Percentiles rank a stretch among this genome's conserved stretches.
Conservation (phyloP, 2,888 invertebrate genomes). For the Macrophya annulata region DNA sequence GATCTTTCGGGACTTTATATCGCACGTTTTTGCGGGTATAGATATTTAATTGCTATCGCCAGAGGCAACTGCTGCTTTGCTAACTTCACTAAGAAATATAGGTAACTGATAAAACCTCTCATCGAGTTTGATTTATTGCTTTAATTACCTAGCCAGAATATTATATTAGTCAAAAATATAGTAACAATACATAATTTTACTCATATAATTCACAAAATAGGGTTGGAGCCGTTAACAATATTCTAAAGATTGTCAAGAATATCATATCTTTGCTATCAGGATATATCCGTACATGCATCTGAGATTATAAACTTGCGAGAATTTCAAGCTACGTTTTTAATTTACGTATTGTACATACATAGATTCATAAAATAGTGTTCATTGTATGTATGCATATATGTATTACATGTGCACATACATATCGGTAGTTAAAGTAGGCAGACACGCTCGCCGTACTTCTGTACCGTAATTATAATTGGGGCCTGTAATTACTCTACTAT, state of each 20-base stretch:
- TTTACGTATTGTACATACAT: not conserved
- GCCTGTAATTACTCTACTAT: constrained; percentile 67
- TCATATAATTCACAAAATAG: not conserved
- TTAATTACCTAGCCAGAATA: not conserved
- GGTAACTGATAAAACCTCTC: not conserved
- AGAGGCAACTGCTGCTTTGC: not conserved
- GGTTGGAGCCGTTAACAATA: not conserved
- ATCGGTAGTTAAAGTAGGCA: not conserved
- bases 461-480: constrained; percentile 76
- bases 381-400: not conserved
- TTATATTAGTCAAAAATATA: not conserved
- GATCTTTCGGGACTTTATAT: not conserved
- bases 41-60: not conserved
- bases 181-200: not conserved
- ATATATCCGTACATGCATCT: not conserved
- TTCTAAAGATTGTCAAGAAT: not conserved
- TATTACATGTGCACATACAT: not conserved
- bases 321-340: not conserved
- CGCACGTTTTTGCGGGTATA: not conserved
- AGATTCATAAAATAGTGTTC: not conserved
- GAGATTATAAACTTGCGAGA: not conserved
- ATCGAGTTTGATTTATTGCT: not conserved
- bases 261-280: not conserved
- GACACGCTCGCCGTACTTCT: constrained; percentile 56
- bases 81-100: not conserved